Evolutionary conservation across 1,140 invertebrate genomes (phyloP), one percentile per base, ranked within the genome.

Genomic region (Temnothorax longispinosus): DNA sequence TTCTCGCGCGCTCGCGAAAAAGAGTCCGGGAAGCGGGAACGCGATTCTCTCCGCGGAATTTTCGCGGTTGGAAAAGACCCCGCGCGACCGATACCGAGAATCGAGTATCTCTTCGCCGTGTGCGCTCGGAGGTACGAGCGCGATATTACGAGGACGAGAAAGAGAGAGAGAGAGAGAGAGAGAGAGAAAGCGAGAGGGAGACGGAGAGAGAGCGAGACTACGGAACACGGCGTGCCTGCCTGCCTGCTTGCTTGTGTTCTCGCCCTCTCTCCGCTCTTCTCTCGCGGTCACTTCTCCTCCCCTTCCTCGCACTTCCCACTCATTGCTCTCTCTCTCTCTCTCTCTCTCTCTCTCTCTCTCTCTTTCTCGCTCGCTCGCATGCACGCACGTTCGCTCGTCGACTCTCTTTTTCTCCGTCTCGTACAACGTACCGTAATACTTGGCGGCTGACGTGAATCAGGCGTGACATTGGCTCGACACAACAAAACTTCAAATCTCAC

Each of bases 401-500:
- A 77, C n/a, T 47, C 64, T 72, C 85, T 82, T 60, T 82, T 15
- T 64, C 44, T 64, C 69, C 52, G 8, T 82, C 54, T 67, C 56
- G 60, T 50, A 65, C 69, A 62, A n/a, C 47, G 32, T 85, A 77
- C 38, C 52, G 74, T 86, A 87, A 87, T 85, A 90, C 88, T 89
- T 47, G 80, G 74, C 67, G 87, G 86, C 62, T 91, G 91, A 92
- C 91, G 69, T 91, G 91, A 92, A 91, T 93, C 90, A 92, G 77
- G 89, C 90, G 88, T 92, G 92, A 92, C 92, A 92, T 93, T 92
- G 89, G 90, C 52, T 86, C 82, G 85, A 84, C 85, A 92, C 86
- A 90, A 91, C 90, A 92, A 54, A 93, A 93, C 92, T 92, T 92
- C 80, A 91, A 91, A 93, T 91, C 87, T 56, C 88, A 85, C 64